Evolutionary conservation across 2,113 vertebrate genomes (phyloP).

Genomic region (Ornithorhynchus anatinus): DNA sequence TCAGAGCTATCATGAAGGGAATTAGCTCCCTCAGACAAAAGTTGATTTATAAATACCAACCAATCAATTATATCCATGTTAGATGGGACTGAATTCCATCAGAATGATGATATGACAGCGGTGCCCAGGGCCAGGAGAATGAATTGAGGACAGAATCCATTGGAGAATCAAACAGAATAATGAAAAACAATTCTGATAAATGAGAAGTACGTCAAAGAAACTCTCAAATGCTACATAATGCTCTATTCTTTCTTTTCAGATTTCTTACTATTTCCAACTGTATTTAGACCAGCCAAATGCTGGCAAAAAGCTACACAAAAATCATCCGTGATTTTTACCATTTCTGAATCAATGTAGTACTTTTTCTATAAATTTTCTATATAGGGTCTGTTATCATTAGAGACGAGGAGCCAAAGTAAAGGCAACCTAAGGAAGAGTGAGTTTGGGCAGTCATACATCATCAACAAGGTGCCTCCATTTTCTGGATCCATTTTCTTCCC

Average conservation of each 20-base stretch:
- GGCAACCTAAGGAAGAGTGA: not conserved
- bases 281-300: not conserved
- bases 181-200: slow-evolving; percentile 10
- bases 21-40: too few relatives aligned
- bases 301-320: slow-evolving; percentile 6
- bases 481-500: slow-evolving; percentile 28
- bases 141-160: not conserved
- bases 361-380: too few relatives aligned
- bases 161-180: not conserved
- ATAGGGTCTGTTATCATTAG: not conserved
- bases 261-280: slow-evolving; percentile 24
- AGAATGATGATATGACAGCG: slow-evolving; percentile 40
- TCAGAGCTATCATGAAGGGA: too few relatives aligned
- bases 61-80: not conserved
- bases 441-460: not conserved
- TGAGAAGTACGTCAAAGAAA: slow-evolving; percentile 51
- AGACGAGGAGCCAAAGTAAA: slow-evolving; percentile 3
- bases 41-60: too few relatives aligned
- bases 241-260: slow-evolving; percentile 37
- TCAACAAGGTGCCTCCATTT: not conserved
- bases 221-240: slow-evolving; percentile 12
- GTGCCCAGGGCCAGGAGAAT: slow-evolving; percentile 12
- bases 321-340: slow-evolving; percentile 25
- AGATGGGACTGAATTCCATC: slow-evolving; percentile 24
- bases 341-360: not conserved